Base-by-base conservation (phyloP, 2,888 invertebrate genomes). In the Cylindroiulus punctatus region DNA sequence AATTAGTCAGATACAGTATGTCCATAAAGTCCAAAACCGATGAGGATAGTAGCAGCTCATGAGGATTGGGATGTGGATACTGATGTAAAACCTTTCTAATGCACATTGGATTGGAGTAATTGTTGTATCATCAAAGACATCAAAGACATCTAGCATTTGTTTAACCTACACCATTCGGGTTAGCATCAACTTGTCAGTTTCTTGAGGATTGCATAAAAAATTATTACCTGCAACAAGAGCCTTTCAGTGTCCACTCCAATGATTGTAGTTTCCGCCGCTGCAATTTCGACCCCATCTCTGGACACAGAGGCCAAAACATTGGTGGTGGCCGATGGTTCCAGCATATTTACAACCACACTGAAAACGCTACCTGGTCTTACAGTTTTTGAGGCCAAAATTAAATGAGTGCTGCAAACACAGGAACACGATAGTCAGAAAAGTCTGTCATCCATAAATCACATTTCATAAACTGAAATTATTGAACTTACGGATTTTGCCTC, bases 361-460 rank as follows among this genome's bases (percentile, higher is more conserved):
- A 87, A 88, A 32, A 88, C 87, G 65, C 86, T 86, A 30, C 88
- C 87, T 22, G 88, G 88, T 19, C 88, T 47, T 3, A 88, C 86
- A 7, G 81, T 85, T 40, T 86, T 85, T 22, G 88, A 87, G 12
- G 88, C 88, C 81, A 88, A 30, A 76, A 88, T 84, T 44, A 88
- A 81, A 84, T 88, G 85, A 42, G 86, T 86, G 19, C 88, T 88
- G 52, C 3, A 83, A 83, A 22, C 7, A 40, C 4, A 40, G 22
- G n/a, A 5, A 30, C 19, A 76, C 44, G 5, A 0, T 10, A 3
- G 1, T 76, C 19, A 76, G 14, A 76, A 76, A 76, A 76, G 7
- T 12, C 8, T 1, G 10, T 7, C 7, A 17, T 76, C n/a, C 8
- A 17, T 30, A 7, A 7, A 12, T 76, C 1, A 8, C 82, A 32